Evolutionary conservation across 2,888 invertebrate genomes (phyloP).

Genomic region (Chymomyza amoena): DNA sequence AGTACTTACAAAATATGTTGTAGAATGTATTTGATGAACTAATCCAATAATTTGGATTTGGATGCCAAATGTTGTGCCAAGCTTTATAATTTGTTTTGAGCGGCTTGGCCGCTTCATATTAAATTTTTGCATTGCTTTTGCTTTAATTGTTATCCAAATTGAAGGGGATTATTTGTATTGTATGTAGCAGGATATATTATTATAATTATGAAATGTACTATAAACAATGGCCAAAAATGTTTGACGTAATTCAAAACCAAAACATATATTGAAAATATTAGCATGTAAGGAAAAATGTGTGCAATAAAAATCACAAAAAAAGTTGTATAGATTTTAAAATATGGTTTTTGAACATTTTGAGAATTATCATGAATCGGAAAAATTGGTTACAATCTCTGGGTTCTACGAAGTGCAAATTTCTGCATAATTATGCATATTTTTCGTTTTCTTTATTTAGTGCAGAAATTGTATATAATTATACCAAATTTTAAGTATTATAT

Average conservation of each 20-base stretch:
- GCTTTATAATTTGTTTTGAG: constrained; percentile 26
- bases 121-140: constrained; percentile 50
- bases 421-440: no score
- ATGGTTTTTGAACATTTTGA: background rate
- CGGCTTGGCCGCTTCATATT: constrained; percentile 30
- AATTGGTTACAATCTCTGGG: no score
- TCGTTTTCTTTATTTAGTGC: no score
- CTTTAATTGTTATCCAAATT: constrained; percentile 63
- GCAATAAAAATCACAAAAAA: constrained; percentile 17
- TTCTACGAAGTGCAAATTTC: no score
- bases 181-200: background rate
- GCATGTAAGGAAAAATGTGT: constrained; percentile 2
- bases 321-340: constrained; percentile 22
- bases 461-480: no score
- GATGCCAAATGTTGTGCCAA: constrained; percentile 17
- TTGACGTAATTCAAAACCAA: constrained; percentile 5
- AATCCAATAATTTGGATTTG: background rate
- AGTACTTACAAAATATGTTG: background rate
- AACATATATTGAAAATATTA: constrained; percentile 9
- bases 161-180: constrained; percentile 33
- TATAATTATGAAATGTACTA: background rate
- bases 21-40: background rate
- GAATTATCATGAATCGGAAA: no score
- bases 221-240: background rate
- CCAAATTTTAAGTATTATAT: no score